Percentiles rank a stretch among this genome's conserved stretches.
phyloP scores from a whole-genome alignment of 2,888 invertebrate species.

The Sminthurides aquaticus region DNA sequence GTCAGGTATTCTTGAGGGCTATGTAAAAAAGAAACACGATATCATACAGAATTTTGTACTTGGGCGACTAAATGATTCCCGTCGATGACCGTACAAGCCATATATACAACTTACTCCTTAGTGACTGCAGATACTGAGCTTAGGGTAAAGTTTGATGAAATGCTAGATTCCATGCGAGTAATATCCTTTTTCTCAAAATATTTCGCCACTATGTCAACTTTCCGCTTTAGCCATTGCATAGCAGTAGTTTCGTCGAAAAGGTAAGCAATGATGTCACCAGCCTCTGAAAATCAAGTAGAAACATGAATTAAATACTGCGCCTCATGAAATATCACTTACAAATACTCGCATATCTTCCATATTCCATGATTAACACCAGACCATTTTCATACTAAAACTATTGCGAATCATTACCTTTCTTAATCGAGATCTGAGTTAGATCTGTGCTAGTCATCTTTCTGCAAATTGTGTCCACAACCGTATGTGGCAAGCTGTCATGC shows the following conservation, averaged over 20 bases:
- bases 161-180: constrained; percentile 60
- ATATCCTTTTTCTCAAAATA: constrained; percentile 61
- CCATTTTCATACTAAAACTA: too few relatives aligned
- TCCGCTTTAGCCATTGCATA: constrained; percentile 65
- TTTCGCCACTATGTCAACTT: constrained; percentile 59
- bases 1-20: constrained; percentile 51
- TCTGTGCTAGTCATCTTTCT: constrained; percentile 46
- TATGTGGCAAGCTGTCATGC: constrained; percentile 26
- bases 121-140: constrained; percentile 47
- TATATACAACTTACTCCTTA: constrained; percentile 20
- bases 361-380: not conserved
- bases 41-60: not conserved
- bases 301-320: too few relatives aligned
- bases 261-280: constrained; percentile 65
- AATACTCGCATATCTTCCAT: not conserved
- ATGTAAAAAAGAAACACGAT: too few relatives aligned
- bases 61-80: not conserved
- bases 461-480: constrained; percentile 21
- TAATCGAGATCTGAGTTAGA: constrained; percentile 59
- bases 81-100: not conserved
- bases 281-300: constrained; percentile 47
- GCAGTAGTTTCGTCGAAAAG: constrained; percentile 74
- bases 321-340: not conserved
- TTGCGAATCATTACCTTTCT: constrained; percentile 59
- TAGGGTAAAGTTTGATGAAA: constrained; percentile 68